Base-by-base conservation (phyloP, 2,797 vertebrate species). In the Acanthurus lineatus region DNA sequence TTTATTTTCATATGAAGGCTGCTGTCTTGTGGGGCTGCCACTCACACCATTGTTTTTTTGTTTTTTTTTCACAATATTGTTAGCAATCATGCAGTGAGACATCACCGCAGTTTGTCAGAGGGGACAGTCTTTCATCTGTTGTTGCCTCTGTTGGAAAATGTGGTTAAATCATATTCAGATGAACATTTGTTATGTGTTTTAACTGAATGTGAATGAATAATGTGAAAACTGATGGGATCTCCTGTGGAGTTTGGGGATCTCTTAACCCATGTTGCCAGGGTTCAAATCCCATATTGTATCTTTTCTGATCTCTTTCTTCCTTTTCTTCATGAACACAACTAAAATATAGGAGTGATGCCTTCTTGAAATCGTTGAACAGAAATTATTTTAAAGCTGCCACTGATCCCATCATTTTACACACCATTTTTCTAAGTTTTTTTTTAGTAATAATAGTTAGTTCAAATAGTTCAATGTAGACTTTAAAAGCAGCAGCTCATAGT, bases 11-110 rank as follows among this genome's bases (percentile, higher is more conserved):
- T 62, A 54, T 74, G 75, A 87, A 60, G 65, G 85, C 77, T 71
- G 85, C 62, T 73, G 84, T 91, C 88, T 90, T 77, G 79, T 76
- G 76, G 69, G 82, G 79, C 88, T 91, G 90, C 87, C 88, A 91
- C 80, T 92, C 85, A 87, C 62, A 35, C 85, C 51, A 88, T 90
- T 85, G 83, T 86, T 64, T 25, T 77, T 61, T n/a, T 52, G n/a
- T 52, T 52, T 75, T 63, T 17, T 53, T 22, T 52, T 22, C 81
- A 63, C 68, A 5, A 87, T 82, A 84, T 85, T 81, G 83, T 91
- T 88, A 75, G 86, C 82, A 92, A 91, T 90, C 88, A 90, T 77
- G 66, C 80, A 67, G 74, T n/a, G 77, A 88, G 79, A 86, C 25
- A 51, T 58, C 32, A 70, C 73, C 6, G 47, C 54, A 25, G 71